Conservation (phyloP, 2,797 vertebrate species). For the Psittacula echo region DNA sequence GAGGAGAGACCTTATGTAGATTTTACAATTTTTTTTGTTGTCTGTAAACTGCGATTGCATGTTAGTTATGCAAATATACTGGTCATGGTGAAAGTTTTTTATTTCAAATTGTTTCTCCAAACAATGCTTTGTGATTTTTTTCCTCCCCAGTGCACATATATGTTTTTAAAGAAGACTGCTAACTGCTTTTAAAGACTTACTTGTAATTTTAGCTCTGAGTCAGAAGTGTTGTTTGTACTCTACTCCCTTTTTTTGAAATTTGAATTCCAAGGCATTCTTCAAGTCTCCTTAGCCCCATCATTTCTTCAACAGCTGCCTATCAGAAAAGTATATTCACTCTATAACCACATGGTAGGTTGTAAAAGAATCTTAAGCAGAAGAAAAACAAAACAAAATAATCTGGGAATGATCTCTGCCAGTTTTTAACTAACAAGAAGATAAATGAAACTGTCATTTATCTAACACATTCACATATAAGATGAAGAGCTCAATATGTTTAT, state of each 20-base stretch:
- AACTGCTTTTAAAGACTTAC: background rate
- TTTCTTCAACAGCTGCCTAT: background rate
- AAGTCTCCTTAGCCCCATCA: background rate
- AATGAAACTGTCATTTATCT: background rate
- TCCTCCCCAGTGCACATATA: background rate
- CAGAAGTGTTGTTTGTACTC: background rate
- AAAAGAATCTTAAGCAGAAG: slow-evolving; percentile 9
- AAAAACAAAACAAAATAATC: background rate
- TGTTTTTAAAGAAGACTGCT: background rate
- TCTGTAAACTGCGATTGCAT: background rate
- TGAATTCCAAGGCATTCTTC: background rate
- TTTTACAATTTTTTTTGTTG: background rate
- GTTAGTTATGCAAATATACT: background rate
- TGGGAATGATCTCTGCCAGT: background rate
- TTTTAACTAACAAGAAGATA: slow-evolving; percentile 1
- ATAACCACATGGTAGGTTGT: background rate
- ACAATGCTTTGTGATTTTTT: background rate
- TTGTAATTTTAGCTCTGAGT: background rate
- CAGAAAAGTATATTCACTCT: background rate
- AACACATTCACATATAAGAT: background rate
- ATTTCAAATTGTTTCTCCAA: background rate
- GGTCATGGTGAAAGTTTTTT: background rate
- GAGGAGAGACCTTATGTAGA: background rate
- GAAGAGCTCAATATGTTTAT: background rate
- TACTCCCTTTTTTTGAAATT: background rate